phyloP scores from a whole-genome alignment of 1,140 invertebrate species.

The Pseudachorutes palmiensis region DNA sequence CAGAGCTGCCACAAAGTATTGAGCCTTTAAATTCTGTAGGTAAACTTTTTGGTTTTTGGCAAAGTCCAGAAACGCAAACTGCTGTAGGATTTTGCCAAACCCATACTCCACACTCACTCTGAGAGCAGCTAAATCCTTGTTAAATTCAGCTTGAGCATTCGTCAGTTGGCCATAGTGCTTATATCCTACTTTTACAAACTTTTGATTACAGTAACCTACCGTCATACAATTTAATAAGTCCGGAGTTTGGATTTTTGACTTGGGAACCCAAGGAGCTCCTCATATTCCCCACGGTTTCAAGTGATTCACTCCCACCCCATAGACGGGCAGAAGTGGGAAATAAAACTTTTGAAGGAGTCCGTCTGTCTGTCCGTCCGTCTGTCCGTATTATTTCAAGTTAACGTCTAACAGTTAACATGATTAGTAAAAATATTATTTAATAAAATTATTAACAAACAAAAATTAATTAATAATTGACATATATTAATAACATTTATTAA shows the following conservation, averaged over 20 bases:
- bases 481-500: too few relatives aligned
- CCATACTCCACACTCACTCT: slow-evolving; percentile 20
- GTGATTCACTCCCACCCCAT: too few relatives aligned
- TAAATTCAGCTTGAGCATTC: slow-evolving; percentile 1
- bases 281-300: too few relatives aligned
- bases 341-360: too few relatives aligned
- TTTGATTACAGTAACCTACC: slow-evolving; percentile 21
- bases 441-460: too few relatives aligned
- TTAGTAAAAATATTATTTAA: too few relatives aligned
- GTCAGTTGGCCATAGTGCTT: slow-evolving; percentile 14
- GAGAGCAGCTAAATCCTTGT: neutral
- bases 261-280: neutral
- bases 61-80: slow-evolving; percentile 23
- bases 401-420: too few relatives aligned
- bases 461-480: too few relatives aligned
- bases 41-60: slow-evolving; percentile 22
- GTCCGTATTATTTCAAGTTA: too few relatives aligned
- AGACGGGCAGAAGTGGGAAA: too few relatives aligned
- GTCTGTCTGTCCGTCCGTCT: too few relatives aligned
- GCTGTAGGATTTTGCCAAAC: slow-evolving; percentile 19
- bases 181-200: slow-evolving; percentile 19
- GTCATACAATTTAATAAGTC: slow-evolving; percentile 4
- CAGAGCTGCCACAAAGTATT: slow-evolving; percentile 14
- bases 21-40: slow-evolving; percentile 10
- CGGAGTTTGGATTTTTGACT: neutral